Evolutionary conservation across 2,888 invertebrate species (phyloP).

Genomic region (Keiferia lycopersicella): DNA sequence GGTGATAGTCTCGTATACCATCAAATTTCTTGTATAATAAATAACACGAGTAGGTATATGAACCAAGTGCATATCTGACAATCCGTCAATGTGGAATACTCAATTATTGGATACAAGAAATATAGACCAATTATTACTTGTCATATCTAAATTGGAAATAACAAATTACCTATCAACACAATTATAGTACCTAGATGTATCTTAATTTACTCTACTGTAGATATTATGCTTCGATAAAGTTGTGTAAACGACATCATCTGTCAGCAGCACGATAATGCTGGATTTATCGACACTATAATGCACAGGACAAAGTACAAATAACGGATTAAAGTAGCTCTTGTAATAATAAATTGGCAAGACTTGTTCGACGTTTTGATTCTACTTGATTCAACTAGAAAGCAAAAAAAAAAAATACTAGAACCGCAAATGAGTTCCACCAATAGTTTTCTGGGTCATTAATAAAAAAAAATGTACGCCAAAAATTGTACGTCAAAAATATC

Average conservation of each 20-base stretch:
- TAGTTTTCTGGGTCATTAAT: too few relatives aligned
- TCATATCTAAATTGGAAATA: too few relatives aligned
- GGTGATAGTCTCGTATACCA: too few relatives aligned
- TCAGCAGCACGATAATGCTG: constrained; percentile 14
- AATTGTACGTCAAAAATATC: neutral
- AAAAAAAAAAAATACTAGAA: too few relatives aligned
- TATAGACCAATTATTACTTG: too few relatives aligned
- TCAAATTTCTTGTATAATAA: too few relatives aligned
- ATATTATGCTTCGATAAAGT: constrained; percentile 20
- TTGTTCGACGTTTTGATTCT: too few relatives aligned
- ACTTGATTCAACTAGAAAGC: too few relatives aligned
- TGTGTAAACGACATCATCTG: constrained; percentile 23
- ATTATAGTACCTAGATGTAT: constrained; percentile 9
- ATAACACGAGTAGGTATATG: neutral
- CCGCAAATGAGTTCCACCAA: too few relatives aligned
- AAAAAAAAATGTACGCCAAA: neutral
- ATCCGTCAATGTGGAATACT: too few relatives aligned
- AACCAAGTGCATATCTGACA: too few relatives aligned
- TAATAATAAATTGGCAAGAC: neutral
- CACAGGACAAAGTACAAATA: constrained; percentile 4
- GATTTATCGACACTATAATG: constrained; percentile 8
- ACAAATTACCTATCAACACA: neutral
- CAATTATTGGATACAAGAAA: too few relatives aligned
- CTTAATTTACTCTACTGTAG: constrained; percentile 8
- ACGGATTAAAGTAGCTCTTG: neutral